Percentiles rank a stretch among this genome's conserved stretches.
These are phyloP conservation scores for Mythimna albipuncta DNA, from an alignment of 2,888 invertebrate species.

Conservation along the genomic window DNA sequence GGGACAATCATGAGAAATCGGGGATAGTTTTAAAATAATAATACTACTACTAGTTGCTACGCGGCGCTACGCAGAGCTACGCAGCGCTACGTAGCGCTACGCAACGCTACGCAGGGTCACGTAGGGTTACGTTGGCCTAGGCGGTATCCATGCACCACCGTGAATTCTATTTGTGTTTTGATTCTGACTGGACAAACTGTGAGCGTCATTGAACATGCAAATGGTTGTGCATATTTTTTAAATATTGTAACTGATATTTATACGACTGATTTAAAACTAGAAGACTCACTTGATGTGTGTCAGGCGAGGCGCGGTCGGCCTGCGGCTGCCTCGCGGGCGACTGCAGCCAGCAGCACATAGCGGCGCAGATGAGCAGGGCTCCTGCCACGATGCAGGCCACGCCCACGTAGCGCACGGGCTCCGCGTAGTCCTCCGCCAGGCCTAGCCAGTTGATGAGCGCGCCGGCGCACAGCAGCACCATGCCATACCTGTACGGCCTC, in stretches of 20 bases:
- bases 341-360: conserved; percentile 94
- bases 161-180: neutral
- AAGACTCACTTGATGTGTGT: conserved; percentile 85
- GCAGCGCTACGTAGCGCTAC: neutral
- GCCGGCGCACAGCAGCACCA: conserved; percentile 93
- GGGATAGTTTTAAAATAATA: too few species aligned
- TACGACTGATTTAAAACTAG: neutral
- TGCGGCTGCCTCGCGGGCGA: conserved; percentile 87
- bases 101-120: neutral
- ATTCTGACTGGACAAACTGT: neutral
- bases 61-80: neutral
- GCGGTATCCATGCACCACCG: neutral
- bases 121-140: neutral
- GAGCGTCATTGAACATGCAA: neutral
- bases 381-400: conserved; percentile 94
- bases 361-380: conserved; percentile 93
- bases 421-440: conserved; percentile 93
- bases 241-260: neutral
- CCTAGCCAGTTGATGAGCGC: conserved; percentile 94
- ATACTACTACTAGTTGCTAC: neutral
- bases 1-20: too few species aligned
- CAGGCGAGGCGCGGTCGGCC: conserved; percentile 83
- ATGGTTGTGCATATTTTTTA: neutral
- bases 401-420: conserved; percentile 93
- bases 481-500: conserved; percentile 93